Percentiles rank a stretch among this genome's conserved stretches.
Conservation (phyloP, 2,888 invertebrate genomes). For the Tricholauxania praeusta region DNA sequence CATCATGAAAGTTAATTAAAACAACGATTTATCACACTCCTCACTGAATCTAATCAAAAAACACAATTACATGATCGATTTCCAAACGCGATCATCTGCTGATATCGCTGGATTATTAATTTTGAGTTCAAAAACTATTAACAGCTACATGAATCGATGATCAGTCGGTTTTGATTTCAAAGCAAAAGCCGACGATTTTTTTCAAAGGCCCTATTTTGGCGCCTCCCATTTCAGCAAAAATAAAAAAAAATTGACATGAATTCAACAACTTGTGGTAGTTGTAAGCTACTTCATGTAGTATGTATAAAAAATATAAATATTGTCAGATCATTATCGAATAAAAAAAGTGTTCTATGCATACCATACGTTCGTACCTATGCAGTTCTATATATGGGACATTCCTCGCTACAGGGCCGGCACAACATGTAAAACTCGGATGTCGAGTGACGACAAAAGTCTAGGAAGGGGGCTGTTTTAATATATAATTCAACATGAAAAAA, state of each 20-base stretch:
- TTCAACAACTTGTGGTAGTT: neutral
- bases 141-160: conserved; percentile 19
- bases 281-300: too few relatives aligned
- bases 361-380: too few relatives aligned
- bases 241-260: neutral
- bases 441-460: too few relatives aligned
- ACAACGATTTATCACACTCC: conserved; percentile 64
- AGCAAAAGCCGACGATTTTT: conserved; percentile 3
- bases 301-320: too few relatives aligned
- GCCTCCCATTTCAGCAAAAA: conserved; percentile 13
- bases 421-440: too few relatives aligned
- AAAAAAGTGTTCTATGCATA: too few relatives aligned
- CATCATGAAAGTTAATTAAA: conserved; percentile 62
- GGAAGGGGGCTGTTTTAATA: too few relatives aligned
- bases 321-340: too few relatives aligned
- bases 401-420: too few relatives aligned
- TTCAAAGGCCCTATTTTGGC: conserved; percentile 21
- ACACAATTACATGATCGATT: conserved; percentile 32
- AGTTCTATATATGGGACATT: too few relatives aligned
- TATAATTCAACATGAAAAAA: too few relatives aligned
- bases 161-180: neutral
- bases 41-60: conserved; percentile 47
- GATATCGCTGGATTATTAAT: conserved; percentile 16
- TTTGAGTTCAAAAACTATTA: conserved; percentile 19
- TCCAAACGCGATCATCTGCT: conserved; percentile 20